Evolutionary conservation across 2,113 vertebrate genomes (phyloP).

Genomic region (Neolamprologus variostigma): DNA sequence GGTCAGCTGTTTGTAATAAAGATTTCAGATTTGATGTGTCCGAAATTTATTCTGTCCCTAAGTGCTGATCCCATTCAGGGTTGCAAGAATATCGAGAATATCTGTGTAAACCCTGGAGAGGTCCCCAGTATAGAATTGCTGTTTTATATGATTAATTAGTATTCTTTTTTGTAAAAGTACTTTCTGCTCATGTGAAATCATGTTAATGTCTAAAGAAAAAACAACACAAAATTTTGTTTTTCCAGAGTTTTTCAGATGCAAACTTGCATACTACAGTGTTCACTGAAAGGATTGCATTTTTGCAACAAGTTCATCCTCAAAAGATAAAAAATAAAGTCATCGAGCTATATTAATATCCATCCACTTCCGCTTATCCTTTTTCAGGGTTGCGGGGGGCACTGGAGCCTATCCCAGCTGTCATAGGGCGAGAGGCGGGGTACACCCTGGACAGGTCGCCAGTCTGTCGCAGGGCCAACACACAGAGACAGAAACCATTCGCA

Average conservation of each 20-base stretch:
- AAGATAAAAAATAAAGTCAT: not conserved
- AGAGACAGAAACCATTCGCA: too few species aligned
- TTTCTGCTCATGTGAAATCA: not conserved
- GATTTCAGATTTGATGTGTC: not conserved
- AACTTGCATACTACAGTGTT: not conserved
- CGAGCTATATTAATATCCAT: not conserved
- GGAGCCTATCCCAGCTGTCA: too few species aligned
- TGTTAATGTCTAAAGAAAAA: not conserved
- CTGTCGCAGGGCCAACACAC: accelerated
- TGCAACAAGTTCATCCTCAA: not conserved
- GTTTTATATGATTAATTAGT: not conserved
- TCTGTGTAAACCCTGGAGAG: not conserved
- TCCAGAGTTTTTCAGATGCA: not conserved
- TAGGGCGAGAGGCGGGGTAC: too few species aligned
- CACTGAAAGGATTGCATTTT: not conserved
- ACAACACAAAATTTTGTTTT: accelerated
- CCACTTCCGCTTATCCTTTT: too few species aligned
- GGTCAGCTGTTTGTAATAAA: not conserved
- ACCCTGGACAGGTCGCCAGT: too few species aligned
- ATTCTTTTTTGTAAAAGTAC: not conserved
- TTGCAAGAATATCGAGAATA: not conserved
- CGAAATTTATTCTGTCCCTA: not conserved
- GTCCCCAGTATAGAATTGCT: not conserved
- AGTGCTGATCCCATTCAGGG: not conserved
- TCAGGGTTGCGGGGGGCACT: too few species aligned